Evolutionary conservation across 1,140 invertebrate species (phyloP), one percentile per base, ranked within the genome.

Genomic region (Antheraea pernyi): DNA sequence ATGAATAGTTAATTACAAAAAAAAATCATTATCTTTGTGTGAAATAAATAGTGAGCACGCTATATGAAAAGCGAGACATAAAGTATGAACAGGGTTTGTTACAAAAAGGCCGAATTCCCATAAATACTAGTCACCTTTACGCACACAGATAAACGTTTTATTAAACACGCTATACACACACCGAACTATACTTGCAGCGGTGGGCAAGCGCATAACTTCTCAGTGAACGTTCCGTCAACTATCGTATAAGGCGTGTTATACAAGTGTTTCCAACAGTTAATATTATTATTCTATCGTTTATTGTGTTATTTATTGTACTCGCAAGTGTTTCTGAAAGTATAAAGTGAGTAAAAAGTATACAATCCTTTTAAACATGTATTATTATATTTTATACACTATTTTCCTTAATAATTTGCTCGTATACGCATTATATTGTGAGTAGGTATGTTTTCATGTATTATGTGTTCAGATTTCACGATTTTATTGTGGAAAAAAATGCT

Each of bases 161-260:
- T 30, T 11, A 30, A 36, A 30, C 60, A 36, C 10, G 30, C 9
- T 22, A 9, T 61, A 61, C 60, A 3, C 53, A 68, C 59, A 62
- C 59, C 30, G 11, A 68, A 37, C 7, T 19, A 5, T 3, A 46
- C 63, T n/a, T 18, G 37, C 63, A 65, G 37, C 37, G 22, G 63
- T 65, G 63, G 11, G 60, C 69, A 71, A 53, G 13, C 19, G 19
- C 39, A 71, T 36, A 53, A 53, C 46, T 13, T 53, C 11, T 16
- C 46, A 53, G 46, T 53, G 16, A 13, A 53, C 46, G 16, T 16
- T 53, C 46, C 46, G 46, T 53, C 11, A 53, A 53, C 9, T 53
- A 9, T 53, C 46, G 16, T 53, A 53, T 11, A 53, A 53, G 46
- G 46, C 13, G 46, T 30, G 0, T 53, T 53, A 53, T 16, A 42